Base-by-base conservation (phyloP, 2,888 invertebrate genomes). In the Sesamia inferens region DNA sequence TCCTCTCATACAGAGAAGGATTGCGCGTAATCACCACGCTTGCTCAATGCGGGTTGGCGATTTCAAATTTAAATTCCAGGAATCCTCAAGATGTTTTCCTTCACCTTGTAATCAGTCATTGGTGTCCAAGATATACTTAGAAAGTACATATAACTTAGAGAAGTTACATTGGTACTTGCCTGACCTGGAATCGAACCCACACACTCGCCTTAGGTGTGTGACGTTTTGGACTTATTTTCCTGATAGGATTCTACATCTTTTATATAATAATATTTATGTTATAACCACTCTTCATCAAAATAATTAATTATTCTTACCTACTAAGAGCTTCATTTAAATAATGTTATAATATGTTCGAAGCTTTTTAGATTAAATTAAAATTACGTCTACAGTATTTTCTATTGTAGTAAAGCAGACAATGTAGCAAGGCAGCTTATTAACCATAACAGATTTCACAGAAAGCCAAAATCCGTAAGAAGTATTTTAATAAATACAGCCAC, bases 401-500 rank as follows among this genome's bases (percentile, higher is more conserved):
- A 51, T 16, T 51, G 11, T 5, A 39, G 5, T 3, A 31, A 39
- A 16, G 19, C 5, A 10, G 31, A 22, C 22, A 68, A 48, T 74
- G 0, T 51, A 74, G 13, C 11, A 44, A 44, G 44, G 13, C 13
- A 31, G 11, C n/a, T 55, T 8, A 71, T n/a, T 48, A 16, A 22
- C 5, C 31, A 57, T 51, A 79, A 73, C 22, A 72, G 31, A 16
- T 61, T 54, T 14, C 47, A 51, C 55, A 24, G 62, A 48, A 79
- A 22, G 5, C 2, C 13, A 11, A 65, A 66, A 51, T 42, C 73
- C 19, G 13, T n/a, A 39, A 5, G 13, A 64, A 64, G 42, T 57
- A 59, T 75, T 77, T 81, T 64, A 81, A 58, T 81, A 67, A 70
- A 70, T 63, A 76, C 62, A 57, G 39, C 31, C 31, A 51, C 42